Conservation (phyloP, 2,797 vertebrate species). For the Dryobates pubescens region DNA sequence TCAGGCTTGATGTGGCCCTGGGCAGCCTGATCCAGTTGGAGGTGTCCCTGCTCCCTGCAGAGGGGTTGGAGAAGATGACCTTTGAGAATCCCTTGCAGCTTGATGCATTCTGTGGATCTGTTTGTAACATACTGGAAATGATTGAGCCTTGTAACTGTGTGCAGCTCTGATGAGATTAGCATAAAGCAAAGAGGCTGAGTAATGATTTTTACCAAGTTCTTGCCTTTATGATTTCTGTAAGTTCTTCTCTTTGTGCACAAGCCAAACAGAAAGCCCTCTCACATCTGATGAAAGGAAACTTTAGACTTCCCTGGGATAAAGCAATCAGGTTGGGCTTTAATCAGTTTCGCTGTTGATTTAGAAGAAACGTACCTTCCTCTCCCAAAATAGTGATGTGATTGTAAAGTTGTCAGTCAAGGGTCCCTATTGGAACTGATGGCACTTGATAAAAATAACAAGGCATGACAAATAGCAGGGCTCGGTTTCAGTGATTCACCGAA, state of each 20-base stretch:
- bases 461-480: constrained; percentile 71
- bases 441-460: constrained; percentile 77
- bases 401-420: constrained; percentile 62
- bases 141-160: neutral
- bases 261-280: neutral
- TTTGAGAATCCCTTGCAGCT: too few species aligned
- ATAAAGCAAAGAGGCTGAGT: neutral
- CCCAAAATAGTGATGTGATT: constrained; percentile 61
- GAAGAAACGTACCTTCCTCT: constrained; percentile 49
- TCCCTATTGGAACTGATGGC: constrained; percentile 70
- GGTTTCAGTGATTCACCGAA: constrained; percentile 76
- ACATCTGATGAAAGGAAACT: neutral
- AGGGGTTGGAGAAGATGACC: too few species aligned
- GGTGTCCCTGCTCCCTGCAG: too few species aligned
- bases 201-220: neutral
- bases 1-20: too few species aligned
- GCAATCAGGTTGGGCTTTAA: constrained; percentile 15
- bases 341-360: constrained; percentile 36
- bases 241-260: neutral
- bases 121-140: neutral
- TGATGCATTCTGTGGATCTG: too few species aligned
- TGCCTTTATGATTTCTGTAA: neutral
- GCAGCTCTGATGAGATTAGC: neutral
- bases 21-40: too few species aligned
- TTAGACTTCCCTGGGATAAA: constrained; percentile 24